Evolutionary conservation across 2,888 invertebrate genomes (phyloP).

Genomic region (Hemaris fuciformis): DNA sequence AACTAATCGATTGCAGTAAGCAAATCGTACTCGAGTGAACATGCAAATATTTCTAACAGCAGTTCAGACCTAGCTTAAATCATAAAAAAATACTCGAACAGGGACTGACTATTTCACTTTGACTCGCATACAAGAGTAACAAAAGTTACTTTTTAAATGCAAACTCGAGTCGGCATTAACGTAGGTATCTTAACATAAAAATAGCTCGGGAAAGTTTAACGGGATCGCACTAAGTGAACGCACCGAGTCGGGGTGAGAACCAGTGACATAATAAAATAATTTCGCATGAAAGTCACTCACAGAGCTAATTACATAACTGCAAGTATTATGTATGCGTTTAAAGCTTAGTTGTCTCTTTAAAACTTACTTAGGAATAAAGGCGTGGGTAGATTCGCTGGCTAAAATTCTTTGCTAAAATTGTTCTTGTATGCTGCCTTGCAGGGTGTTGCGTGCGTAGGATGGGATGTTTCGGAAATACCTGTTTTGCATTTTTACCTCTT

Average conservation of each 20-base stretch:
- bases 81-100: too few species aligned
- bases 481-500: too few species aligned
- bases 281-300: conserved; percentile 3
- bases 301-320: not conserved
- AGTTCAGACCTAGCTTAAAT: too few species aligned
- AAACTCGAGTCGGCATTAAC: not conserved
- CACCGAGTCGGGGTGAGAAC: not conserved
- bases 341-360: not conserved
- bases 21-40: too few species aligned
- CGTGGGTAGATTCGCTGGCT: too few species aligned
- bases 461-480: too few species aligned
- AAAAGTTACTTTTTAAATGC: not conserved
- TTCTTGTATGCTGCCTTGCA: too few species aligned
- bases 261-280: conserved; percentile 3
- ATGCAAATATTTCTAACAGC: too few species aligned
- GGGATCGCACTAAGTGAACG: not conserved
- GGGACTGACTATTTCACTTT: not conserved
- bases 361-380: not conserved
- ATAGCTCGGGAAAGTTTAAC: not conserved
- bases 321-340: too few species aligned
- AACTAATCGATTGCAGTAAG: too few species aligned
- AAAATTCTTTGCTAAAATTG: too few species aligned
- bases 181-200: not conserved
- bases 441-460: too few species aligned
- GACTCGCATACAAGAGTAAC: not conserved